Evolutionary conservation across 2,113 vertebrate species (phyloP), one percentile per base, ranked within the genome.

Genomic region (Ardeotis arabs): DNA sequence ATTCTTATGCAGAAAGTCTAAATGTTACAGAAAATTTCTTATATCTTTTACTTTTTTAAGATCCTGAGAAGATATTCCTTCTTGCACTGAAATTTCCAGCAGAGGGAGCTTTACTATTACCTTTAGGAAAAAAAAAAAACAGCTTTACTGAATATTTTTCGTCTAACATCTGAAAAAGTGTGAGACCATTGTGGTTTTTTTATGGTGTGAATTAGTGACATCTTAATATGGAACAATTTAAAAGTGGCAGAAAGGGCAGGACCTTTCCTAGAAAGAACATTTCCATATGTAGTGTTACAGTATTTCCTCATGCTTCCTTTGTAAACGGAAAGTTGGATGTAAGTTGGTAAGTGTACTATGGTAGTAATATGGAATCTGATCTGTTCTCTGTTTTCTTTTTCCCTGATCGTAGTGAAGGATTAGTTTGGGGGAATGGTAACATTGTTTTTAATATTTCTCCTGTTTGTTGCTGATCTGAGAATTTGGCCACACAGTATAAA

Each of bases 41-140:
- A 17, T 7, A 44, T 33, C 9, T 24, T 86, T 87, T 87, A 23
- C 14, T 83, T 28, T 29, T 13, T 39, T 10, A 81, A 67, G 21
- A 33, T 41, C 19, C 4, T 0, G 2, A 15, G 21, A 14, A n/a
- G 9, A 8, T 73, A n/a, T 55, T 95, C 27, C 77, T 90, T 90
- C 81, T 80, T 44, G 47, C 37, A 28, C 50, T 23, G 47, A 27
- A 68, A 64, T 85, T 87, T 89, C 96, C 96, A 96, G 86, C 68
- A 97, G 96, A 96, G 92, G 95, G 97, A 97, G 96, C 90, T 84
- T 93, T 94, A 37, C 68, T 19, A 45, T 87, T 93, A n/a, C 8
- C 11, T 72, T 70, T 62, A 74, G 28, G 64, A 6, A 25, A 6
- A 56, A 33, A 20, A 18, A 11, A 33, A 20, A 44, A 6, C 41